Conservation (phyloP, 2,797 vertebrate genomes). For the Cossypha caffra region DNA sequence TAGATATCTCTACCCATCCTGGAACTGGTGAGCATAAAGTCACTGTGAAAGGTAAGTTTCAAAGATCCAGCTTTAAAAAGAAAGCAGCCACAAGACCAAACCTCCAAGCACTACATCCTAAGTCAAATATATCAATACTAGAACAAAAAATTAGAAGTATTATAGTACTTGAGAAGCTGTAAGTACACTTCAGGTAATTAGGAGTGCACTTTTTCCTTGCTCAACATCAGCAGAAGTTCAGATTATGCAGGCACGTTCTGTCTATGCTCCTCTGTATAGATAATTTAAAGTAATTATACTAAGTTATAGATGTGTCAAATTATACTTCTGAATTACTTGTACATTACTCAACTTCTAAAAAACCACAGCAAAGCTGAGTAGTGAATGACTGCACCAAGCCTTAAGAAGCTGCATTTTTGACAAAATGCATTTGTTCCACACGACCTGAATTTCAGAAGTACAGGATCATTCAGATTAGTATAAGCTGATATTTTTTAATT, state of each 20-base stretch:
- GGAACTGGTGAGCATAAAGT: constrained; percentile 97
- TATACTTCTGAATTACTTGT: neutral
- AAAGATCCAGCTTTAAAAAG: neutral
- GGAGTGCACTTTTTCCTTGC: neutral
- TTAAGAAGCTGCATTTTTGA: neutral
- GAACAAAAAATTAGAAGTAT: neutral
- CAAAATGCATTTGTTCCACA: neutral
- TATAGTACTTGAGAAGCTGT: neutral
- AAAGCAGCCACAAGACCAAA: neutral
- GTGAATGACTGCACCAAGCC: neutral
- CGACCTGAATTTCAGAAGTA: neutral
- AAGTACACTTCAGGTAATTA: neutral
- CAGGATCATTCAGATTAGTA: neutral
- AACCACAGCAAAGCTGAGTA: neutral
- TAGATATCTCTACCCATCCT: constrained; percentile 91
- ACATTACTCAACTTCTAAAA: neutral
- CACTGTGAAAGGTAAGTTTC: constrained; percentile 86
- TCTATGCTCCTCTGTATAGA: neutral
- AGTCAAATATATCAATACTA: neutral
- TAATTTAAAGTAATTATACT: neutral
- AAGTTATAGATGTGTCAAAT: neutral
- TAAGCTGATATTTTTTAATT: neutral
- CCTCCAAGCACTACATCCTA: neutral
- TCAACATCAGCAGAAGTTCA: neutral
- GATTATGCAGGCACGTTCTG: neutral